These are phyloP conservation scores for Caenorhabditis remanei DNA, from an alignment of 1,140 invertebrate genomes.

Conservation along the genomic window DNA sequence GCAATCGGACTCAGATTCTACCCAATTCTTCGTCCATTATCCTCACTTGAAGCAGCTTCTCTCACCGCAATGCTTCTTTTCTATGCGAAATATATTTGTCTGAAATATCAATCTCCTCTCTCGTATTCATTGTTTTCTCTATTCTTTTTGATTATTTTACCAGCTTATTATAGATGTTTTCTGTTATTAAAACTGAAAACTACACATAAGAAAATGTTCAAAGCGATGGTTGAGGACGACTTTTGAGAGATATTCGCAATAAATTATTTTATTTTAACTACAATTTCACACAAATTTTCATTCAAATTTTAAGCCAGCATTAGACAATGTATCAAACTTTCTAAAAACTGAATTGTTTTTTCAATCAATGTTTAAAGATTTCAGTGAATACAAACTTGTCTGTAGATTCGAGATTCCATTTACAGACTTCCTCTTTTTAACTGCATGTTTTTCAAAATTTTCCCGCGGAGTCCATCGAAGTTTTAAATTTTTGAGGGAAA, in stretches of 20 bases:
- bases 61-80: constrained; percentile 16
- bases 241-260: not conserved
- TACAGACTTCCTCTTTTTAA: not conserved
- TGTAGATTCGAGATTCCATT: no score
- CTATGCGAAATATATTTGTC: constrained; percentile 24
- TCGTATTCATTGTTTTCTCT: not conserved
- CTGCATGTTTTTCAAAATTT: not conserved
- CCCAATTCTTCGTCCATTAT: not conserved
- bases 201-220: constrained; percentile 18
- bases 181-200: constrained; percentile 10
- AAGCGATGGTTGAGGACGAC: constrained; percentile 19
- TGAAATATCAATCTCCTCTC: not conserved
- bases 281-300: not conserved
- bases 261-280: not conserved
- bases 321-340: not conserved
- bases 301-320: not conserved
- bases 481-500: not conserved
- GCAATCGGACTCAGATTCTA: constrained; percentile 15
- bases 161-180: constrained; percentile 27
- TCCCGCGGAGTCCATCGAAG: not conserved
- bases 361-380: no score
- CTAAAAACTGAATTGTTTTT: not conserved
- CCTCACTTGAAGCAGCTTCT: not conserved
- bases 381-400: no score
- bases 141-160: constrained; percentile 8